These are phyloP conservation scores for Ichneumon xanthorius DNA, from an alignment of 2,888 invertebrate species.

Conservation along the genomic window DNA sequence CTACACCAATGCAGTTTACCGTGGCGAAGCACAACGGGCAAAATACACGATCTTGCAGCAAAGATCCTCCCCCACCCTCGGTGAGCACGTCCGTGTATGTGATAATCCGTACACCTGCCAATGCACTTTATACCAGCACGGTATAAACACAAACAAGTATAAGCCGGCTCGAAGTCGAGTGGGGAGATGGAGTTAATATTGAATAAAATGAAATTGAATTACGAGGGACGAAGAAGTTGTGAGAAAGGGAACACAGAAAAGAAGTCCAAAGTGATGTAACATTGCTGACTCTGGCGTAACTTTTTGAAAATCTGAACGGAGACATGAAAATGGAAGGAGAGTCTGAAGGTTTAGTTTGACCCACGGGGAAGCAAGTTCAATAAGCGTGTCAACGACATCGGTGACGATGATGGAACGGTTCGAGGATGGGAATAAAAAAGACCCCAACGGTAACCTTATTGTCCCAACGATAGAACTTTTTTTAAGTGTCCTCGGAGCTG, in stretches of 20 bases:
- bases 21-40: constrained; percentile 25
- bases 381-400: constrained; percentile 41
- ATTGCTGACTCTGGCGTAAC: constrained; percentile 1
- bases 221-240: not conserved
- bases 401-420: constrained; percentile 37
- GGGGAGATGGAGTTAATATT: constrained; percentile 26
- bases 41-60: constrained; percentile 44
- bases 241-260: not conserved
- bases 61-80: constrained; percentile 22
- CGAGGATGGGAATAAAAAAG: constrained; percentile 20
- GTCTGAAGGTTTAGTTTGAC: constrained; percentile 51
- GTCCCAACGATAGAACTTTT: constrained; percentile 48
- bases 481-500: constrained; percentile 16
- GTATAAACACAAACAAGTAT: constrained; percentile 19
- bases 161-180: not conserved
- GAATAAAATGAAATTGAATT: constrained; percentile 47
- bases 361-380: constrained; percentile 24
- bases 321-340: constrained; percentile 49
- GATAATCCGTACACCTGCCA: constrained; percentile 58
- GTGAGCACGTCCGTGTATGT: constrained; percentile 53
- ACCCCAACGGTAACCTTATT: constrained; percentile 13
- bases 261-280: constrained; percentile 18
- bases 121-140: constrained; percentile 39
- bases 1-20: constrained; percentile 52
- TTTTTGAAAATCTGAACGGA: constrained; percentile 38